Conservation (phyloP, 2,888 invertebrate genomes). For the Euclidia mi region DNA sequence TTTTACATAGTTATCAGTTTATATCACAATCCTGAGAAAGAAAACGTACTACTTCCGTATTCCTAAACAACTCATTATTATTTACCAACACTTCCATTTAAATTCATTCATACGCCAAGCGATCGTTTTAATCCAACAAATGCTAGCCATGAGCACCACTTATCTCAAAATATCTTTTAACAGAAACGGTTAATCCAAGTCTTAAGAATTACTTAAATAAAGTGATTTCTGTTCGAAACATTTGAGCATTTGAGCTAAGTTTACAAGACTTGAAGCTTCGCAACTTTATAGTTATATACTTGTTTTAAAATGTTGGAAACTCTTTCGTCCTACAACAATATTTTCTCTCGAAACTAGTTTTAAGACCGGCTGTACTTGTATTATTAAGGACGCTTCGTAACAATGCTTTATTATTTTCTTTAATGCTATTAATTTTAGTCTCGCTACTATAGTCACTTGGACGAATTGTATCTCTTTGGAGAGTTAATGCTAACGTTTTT, state of each 20-base stretch:
- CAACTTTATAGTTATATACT: slow-evolving; percentile 34
- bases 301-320: slow-evolving; percentile 36
- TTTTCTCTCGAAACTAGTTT: slow-evolving; percentile 23
- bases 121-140: slow-evolving; percentile 10
- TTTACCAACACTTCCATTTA: slow-evolving; percentile 5
- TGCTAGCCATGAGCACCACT: slow-evolving; percentile 9
- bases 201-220: slow-evolving; percentile 29
- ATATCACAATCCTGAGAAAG: no score
- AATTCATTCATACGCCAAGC: slow-evolving; percentile 12
- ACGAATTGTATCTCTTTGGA: no score
- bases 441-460: no score
- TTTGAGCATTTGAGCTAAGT: slow-evolving; percentile 36
- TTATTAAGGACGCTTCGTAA: slow-evolving; percentile 12
- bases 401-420: slow-evolving; percentile 2
- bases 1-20: no score
- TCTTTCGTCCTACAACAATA: slow-evolving; percentile 23
- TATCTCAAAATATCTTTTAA: slow-evolving; percentile 18
- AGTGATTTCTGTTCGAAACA: slow-evolving; percentile 41
- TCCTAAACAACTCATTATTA: slow-evolving; percentile 2
- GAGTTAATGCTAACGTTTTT: no score
- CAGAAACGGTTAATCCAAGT: slow-evolving; percentile 23
- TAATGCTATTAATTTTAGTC: no score
- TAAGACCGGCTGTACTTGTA: slow-evolving; percentile 10
- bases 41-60: background rate
- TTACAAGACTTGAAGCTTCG: slow-evolving; percentile 25